These are phyloP conservation scores for Sylvia atricapilla DNA, from an alignment of 2,113 vertebrate species.

Conservation along the genomic window DNA sequence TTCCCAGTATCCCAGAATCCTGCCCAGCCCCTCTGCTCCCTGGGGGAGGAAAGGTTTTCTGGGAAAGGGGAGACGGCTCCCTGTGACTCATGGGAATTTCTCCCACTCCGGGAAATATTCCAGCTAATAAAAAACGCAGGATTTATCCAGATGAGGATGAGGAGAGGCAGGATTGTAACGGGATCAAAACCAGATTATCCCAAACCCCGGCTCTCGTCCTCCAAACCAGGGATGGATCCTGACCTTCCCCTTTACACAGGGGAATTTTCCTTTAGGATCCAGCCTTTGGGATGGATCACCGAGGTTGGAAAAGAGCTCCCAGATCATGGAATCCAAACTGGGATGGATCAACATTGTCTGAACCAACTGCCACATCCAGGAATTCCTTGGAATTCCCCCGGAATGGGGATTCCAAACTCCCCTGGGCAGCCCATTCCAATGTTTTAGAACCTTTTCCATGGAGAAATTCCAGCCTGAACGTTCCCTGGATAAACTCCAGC, in stretches of 20 bases:
- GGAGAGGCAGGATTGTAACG: not conserved
- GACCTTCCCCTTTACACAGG: too few species aligned
- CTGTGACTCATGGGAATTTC: too few species aligned
- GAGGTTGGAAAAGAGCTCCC: not conserved
- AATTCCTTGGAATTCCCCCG: not conserved
- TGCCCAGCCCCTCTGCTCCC: too few species aligned
- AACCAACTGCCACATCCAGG: not conserved
- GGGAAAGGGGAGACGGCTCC: too few species aligned
- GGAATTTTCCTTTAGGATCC: not conserved
- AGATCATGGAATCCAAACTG: not conserved
- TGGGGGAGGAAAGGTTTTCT: too few species aligned
- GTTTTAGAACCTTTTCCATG: not conserved
- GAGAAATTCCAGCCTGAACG: not conserved
- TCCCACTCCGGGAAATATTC: not conserved
- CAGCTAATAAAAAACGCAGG: not conserved
- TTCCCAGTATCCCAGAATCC: too few species aligned
- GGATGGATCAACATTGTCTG: not conserved
- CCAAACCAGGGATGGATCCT: not conserved
- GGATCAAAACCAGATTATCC: not conserved
- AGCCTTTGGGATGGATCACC: not conserved
- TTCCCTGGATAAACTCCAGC: not conserved
- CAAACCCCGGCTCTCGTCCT: not conserved
- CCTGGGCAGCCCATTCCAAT: not conserved
- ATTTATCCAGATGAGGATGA: not conserved
- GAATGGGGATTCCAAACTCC: not conserved